Conservation (phyloP, 1,140 invertebrate genomes). For the Sitobion miscanthi region DNA sequence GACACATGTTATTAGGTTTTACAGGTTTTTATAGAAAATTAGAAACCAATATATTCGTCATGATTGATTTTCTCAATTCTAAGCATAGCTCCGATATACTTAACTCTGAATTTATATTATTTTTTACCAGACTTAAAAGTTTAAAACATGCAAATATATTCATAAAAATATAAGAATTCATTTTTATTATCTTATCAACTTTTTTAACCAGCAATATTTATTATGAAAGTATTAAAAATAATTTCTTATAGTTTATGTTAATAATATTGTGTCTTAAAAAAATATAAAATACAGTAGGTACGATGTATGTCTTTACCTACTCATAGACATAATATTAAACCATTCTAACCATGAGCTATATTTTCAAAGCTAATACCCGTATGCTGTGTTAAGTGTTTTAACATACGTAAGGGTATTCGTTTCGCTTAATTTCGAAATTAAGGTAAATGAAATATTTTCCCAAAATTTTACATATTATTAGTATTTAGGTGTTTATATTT, state of each 20-base stretch:
- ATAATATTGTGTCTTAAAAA: not conserved
- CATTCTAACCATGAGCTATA: not conserved
- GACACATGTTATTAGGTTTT: not conserved
- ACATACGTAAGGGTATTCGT: not conserved
- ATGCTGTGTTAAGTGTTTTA: not conserved
- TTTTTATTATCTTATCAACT: not conserved
- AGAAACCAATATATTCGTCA: not conserved
- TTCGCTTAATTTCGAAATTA: constrained; percentile 17
- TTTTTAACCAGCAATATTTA: not conserved
- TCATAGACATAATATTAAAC: not conserved
- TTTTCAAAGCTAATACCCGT: not conserved
- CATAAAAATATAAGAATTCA: not conserved
- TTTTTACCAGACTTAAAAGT: not conserved
- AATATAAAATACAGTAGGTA: not conserved
- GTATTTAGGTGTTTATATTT: not conserved
- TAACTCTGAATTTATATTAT: not conserved
- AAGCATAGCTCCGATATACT: not conserved
- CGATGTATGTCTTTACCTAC: not conserved
- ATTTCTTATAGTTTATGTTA: not conserved
- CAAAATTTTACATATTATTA: constrained; percentile 24
- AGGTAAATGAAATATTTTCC: constrained; percentile 7
- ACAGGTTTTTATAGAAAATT: not conserved
- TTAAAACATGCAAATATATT: not conserved
- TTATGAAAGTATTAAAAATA: not conserved
- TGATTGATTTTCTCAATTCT: not conserved